Base-by-base conservation (phyloP, 2,113 vertebrate genomes). In the Phrynosoma platyrhinos region DNA sequence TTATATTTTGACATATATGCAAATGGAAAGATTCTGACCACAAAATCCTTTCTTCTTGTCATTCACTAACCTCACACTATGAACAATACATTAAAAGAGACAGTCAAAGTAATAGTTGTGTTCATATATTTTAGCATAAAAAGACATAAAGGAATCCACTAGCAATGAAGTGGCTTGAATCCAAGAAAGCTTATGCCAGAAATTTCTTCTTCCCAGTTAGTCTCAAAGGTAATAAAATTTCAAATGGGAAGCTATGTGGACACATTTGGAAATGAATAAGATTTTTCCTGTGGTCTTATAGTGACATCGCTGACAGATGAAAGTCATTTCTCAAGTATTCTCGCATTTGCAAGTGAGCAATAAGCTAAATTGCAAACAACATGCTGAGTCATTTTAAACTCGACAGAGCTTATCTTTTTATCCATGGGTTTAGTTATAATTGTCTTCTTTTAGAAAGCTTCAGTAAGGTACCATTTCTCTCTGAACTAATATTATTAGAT, bases 391-490 rank as follows among this genome's bases (percentile, higher is more conserved):
- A 83, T 87, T 88, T 91, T 83, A 72, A 64, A 92, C 30, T 74
- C 92, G 27, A 74, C 88, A 18, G 91, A 94, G 75, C 0, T 87
- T 21, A 47, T 40, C 21, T 5, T 88, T 90, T 92, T 79, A 90
- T 88, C 82, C 90, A 79, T 6, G 71, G 12, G 5, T 71, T 88
- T 88, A 88, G 47, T 66, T 82, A 76, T 52, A 83, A 55, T 14
- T 90, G 1, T 0, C 3, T 90, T 87, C 80, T 82, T 55, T 78
- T 47, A 55, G 13, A 88, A 93, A 88, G 1, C 76, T 83, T 71
- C 74, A 30, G 0, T 53, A 66, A 30, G 2, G 40, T 30, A 53
- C 13, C 1, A 13, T 1, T 92, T 90, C 74, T n/a, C 87, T 91
- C 47, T 89, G 20, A 52, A 40, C 0, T 82, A 83, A 2, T 86